phyloP scores from a whole-genome alignment of 2,797 vertebrate species.

The Arvicola amphibius region DNA sequence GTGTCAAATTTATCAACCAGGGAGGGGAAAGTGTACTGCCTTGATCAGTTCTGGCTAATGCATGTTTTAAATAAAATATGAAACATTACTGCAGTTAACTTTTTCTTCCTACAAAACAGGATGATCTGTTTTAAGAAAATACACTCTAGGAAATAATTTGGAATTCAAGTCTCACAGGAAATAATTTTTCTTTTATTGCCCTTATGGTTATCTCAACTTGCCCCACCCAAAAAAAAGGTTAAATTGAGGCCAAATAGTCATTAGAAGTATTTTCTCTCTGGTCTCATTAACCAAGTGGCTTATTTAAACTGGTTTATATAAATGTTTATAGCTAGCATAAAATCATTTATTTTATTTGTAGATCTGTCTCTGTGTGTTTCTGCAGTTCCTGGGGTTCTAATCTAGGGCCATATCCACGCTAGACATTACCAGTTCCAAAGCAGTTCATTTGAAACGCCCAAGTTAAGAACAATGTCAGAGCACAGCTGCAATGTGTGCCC shows the following conservation, averaged over 20 bases:
- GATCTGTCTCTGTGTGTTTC: neutral
- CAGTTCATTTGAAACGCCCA: conserved; percentile 39
- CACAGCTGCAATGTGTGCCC: conserved; percentile 9
- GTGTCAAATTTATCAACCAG: conserved; percentile 72
- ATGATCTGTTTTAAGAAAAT: neutral
- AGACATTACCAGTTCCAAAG: neutral
- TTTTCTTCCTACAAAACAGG: neutral
- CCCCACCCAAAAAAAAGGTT: neutral
- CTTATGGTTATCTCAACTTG: neutral
- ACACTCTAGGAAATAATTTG: neutral
- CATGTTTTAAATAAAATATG: conserved; percentile 88
- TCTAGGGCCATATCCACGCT: neutral
- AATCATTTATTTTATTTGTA: conserved; percentile 5
- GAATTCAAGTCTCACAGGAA: conserved; percentile 3
- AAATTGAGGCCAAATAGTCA: conserved; percentile 27
- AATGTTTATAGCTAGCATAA: conserved; percentile 36
- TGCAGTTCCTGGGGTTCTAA: neutral
- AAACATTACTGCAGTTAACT: conserved; percentile 81
- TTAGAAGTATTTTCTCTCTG: conserved; percentile 6
- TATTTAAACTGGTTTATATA: conserved; percentile 51
- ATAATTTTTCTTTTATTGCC: neutral
- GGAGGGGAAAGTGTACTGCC: conserved; percentile 45
- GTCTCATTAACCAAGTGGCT: conserved; percentile 48
- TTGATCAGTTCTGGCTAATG: conserved; percentile 87
- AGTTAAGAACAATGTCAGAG: conserved; percentile 21